Percentiles rank a stretch among this genome's conserved stretches.
Evolutionary conservation across 2,797 vertebrate genomes (phyloP).

Genomic region (Eospalax fontanierii): DNA sequence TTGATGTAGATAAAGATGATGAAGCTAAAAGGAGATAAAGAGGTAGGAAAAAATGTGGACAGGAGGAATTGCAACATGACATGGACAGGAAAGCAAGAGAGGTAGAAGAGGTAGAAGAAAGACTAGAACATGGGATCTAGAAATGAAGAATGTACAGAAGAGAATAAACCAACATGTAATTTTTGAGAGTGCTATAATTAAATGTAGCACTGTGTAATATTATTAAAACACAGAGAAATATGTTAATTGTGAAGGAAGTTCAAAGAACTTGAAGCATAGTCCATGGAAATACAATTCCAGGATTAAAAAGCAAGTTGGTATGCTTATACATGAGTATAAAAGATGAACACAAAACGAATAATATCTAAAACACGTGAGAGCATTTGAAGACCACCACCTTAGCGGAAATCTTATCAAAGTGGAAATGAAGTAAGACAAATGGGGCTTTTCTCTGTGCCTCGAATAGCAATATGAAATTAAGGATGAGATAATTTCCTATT

Average conservation of each 20-base stretch:
- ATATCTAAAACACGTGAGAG: slow-evolving; percentile 58
- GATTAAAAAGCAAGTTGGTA: not conserved
- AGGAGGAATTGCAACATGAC: not conserved
- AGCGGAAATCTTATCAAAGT: slow-evolving; percentile 45
- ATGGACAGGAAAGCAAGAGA: not conserved
- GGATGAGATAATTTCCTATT: slow-evolving; percentile 61
- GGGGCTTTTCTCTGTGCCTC: slow-evolving; percentile 37
- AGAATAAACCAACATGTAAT: not conserved
- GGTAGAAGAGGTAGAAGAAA: not conserved
- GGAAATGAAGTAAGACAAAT: slow-evolving; percentile 51
- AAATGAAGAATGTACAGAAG: not conserved
- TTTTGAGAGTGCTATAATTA: not conserved
- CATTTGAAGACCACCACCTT: slow-evolving; percentile 31
- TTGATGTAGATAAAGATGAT: not conserved
- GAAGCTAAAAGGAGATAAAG: not conserved
- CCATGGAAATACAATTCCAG: not conserved
- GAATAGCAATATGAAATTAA: slow-evolving; percentile 73
- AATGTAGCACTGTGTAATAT: not conserved
- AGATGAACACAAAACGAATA: not conserved
- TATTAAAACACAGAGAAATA: not conserved
- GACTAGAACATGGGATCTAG: not conserved
- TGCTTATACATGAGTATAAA: not conserved
- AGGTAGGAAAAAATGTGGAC: not conserved
- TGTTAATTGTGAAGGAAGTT: not conserved
- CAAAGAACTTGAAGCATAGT: not conserved